phyloP scores from a whole-genome alignment of 1,140 invertebrate species.

The Venustaconcha ellipsiformis region DNA sequence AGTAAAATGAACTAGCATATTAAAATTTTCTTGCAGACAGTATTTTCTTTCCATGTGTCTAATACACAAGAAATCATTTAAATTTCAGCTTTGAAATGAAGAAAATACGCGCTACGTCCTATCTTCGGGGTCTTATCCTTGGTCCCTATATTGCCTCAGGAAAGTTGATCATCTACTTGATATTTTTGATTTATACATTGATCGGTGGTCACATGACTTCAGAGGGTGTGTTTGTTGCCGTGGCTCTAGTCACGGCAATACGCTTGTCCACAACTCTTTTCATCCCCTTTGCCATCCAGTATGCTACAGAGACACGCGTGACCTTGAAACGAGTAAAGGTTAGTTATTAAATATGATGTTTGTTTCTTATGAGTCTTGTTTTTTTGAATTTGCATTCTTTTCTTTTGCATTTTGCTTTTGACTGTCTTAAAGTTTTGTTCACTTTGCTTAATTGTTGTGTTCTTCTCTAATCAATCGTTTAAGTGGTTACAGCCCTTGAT shows the following conservation, averaged over 20 bases:
- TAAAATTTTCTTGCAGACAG: too few species aligned
- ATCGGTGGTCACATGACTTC: constrained; percentile 44
- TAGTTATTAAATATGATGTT: constrained; percentile 19
- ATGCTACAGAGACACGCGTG: constrained; percentile 62
- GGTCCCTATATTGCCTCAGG: constrained; percentile 57
- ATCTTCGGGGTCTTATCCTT: constrained; percentile 50
- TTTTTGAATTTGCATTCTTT: background rate
- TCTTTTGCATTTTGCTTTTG: too few species aligned
- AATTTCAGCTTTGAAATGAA: constrained; percentile 35
- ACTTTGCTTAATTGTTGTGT: too few species aligned
- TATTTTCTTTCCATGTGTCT: too few species aligned
- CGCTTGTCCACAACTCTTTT: constrained; percentile 53
- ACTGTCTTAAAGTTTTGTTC: too few species aligned
- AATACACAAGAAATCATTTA: too few species aligned
- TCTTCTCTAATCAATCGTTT: too few species aligned
- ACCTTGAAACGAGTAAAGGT: constrained; percentile 67
- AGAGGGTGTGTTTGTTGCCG: constrained; percentile 52
- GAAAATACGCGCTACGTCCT: constrained; percentile 39
- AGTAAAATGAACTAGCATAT: too few species aligned
- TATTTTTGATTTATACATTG: constrained; percentile 50
- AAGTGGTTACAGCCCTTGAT: too few species aligned
- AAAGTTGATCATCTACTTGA: constrained; percentile 62
- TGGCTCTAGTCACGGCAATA: constrained; percentile 51
- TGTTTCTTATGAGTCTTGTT: background rate
- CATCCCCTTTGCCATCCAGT: constrained; percentile 55